Base-by-base conservation (phyloP, 2,888 invertebrate species). In the Oeneis ivallda region DNA sequence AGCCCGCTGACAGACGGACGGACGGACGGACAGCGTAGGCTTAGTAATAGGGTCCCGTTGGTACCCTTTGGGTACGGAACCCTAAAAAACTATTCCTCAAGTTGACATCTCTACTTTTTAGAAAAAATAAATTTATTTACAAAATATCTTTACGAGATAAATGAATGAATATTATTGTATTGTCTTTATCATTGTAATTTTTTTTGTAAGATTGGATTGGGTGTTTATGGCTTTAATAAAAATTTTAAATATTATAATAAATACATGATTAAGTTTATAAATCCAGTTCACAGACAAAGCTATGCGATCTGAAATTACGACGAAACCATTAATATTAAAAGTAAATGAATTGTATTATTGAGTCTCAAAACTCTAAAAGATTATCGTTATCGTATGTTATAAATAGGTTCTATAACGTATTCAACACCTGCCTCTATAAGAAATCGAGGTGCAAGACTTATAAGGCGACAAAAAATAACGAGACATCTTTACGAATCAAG, bases 381-480 rank as follows among this genome's bases (percentile, higher is more conserved):
- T n/a, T 43, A 57, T 56, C 7, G 39, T 10, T 52, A 32, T 52
- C 61, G 61, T 52, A 39, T 39, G 37, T 13, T 39, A 15, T 41
- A 61, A 61, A 52, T n/a, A n/a, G 15, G 11, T 11, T 63, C 63
- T 7, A 17, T 63, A 66, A 57, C 63, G 59, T 60, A 68, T 68
- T 66, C 66, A 63, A 63, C 68, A 68, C 66, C 68, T 68, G 66
- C 53, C 61, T 52, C 26, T 49, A 54, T 52, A 65, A 62, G 62
- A 68, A 68, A 68, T 62, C 62, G 65, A 62, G 32, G 65, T 64
- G 52, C 64, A 61, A 57, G 61, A 57, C 65, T 59, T 68, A 65
- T 54, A 65, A 47, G 58, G 61, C 41, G 32, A 67, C 57, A 62
- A 65, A 68, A 66, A 68, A 65, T 62, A 65, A 68, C 62, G 68